Evolutionary conservation across 2,113 vertebrate species (phyloP).

Genomic region (Tonatia bakeri): DNA sequence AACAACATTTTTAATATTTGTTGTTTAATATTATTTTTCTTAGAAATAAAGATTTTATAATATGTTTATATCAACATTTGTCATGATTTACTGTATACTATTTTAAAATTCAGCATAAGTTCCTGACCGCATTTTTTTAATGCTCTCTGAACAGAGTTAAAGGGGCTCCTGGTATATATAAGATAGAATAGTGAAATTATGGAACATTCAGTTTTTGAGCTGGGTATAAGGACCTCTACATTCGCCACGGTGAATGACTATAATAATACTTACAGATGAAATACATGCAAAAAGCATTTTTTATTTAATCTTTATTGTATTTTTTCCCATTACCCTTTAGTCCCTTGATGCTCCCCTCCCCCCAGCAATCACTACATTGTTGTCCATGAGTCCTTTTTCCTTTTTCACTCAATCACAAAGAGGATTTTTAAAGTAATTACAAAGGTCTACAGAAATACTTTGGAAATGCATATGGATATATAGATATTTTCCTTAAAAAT

Average conservation of each 20-base stretch:
- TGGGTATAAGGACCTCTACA: constrained; percentile 48
- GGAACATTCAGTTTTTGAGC: constrained; percentile 36
- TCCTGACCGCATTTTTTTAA: constrained; percentile 33
- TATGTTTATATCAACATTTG: constrained; percentile 47
- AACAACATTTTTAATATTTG: constrained; percentile 44
- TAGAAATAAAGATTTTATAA: constrained; percentile 38
- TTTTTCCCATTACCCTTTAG: no score
- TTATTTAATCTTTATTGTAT: background rate
- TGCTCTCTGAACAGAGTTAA: constrained; percentile 60
- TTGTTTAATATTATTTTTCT: constrained; percentile 52
- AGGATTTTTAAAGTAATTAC: constrained; percentile 48
- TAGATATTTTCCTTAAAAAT: constrained; percentile 47
- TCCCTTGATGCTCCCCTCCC: no score
- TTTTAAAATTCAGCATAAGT: constrained; percentile 47
- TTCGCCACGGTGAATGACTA: constrained; percentile 37
- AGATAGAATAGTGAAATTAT: constrained; percentile 54
- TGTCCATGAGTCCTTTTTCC: no score
- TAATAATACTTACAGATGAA: constrained; percentile 57
- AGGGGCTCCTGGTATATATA: constrained; percentile 46
- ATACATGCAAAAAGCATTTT: constrained; percentile 52
- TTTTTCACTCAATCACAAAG: background rate
- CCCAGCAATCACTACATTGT: no score
- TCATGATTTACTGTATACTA: constrained; percentile 68
- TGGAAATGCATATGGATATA: background rate
- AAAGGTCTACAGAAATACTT: constrained; percentile 28